These are phyloP conservation scores for Petrocephalus microphthalmus DNA, from an alignment of 2,113 vertebrate genomes.

Conservation along the genomic window DNA sequence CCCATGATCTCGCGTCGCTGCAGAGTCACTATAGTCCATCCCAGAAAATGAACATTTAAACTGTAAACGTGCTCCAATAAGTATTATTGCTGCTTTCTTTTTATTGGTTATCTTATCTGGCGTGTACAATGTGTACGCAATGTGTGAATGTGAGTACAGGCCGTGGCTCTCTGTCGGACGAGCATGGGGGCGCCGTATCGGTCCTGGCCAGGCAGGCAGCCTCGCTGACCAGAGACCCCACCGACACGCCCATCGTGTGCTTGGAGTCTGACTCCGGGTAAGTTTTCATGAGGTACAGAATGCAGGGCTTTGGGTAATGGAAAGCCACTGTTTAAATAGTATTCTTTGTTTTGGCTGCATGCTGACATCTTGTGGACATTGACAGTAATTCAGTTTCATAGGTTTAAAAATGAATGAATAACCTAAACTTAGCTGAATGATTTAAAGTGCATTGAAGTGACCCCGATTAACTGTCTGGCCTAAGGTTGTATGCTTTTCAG, in stretches of 20 bases:
- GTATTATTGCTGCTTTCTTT: neutral
- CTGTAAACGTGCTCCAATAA: neutral
- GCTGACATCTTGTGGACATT: neutral
- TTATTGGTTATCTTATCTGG: neutral
- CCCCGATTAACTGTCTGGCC: neutral
- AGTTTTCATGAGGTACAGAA: conserved; percentile 35
- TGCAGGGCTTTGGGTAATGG: neutral
- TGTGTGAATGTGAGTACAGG: conserved; percentile 57
- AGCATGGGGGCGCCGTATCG: conserved; percentile 85
- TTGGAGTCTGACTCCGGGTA: conserved; percentile 90
- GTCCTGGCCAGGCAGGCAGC: conserved; percentile 87
- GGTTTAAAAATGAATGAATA: neutral
- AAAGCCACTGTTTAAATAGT: neutral
- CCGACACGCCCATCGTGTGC: conserved; percentile 84
- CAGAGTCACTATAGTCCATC: neutral
- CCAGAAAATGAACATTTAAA: neutral
- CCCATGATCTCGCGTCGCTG: neutral
- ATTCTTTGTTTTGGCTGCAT: neutral
- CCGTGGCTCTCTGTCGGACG: conserved; percentile 85
- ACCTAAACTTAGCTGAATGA: neutral
- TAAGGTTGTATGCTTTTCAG: neutral
- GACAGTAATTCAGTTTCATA: neutral
- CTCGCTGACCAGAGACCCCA: conserved; percentile 78
- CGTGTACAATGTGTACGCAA: too few species aligned
- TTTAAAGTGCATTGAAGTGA: neutral